These are phyloP conservation scores for Mystacides longicornis DNA, from an alignment of 2,888 invertebrate species.

Conservation along the genomic window DNA sequence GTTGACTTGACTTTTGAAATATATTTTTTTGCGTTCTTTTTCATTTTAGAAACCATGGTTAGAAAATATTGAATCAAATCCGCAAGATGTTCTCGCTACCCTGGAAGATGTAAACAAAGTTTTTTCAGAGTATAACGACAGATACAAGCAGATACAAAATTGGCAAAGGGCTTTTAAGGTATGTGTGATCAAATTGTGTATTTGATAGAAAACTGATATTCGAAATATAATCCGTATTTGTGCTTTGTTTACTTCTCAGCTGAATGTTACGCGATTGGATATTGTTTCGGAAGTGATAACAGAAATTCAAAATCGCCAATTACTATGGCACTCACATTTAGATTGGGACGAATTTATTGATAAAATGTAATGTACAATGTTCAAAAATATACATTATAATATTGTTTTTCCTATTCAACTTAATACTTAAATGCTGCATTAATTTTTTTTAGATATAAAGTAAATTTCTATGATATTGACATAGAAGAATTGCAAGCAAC, in stretches of 20 bases:
- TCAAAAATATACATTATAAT: slow-evolving; percentile 58
- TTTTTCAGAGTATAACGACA: slow-evolving; percentile 55
- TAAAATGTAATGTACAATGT: slow-evolving; percentile 32
- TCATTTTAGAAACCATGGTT: slow-evolving; percentile 58
- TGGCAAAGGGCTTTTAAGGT: slow-evolving; percentile 84
- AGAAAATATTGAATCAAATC: slow-evolving; percentile 63
- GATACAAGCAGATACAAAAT: slow-evolving; percentile 65
- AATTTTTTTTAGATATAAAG: slow-evolving; percentile 38
- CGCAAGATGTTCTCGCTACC: slow-evolving; percentile 54
- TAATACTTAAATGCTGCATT: neutral
- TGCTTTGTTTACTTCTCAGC: neutral
- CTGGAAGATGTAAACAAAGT: slow-evolving; percentile 57
- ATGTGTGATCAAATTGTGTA: neutral
- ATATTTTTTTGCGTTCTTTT: neutral
- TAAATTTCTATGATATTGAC: slow-evolving; percentile 57
- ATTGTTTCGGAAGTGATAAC: slow-evolving; percentile 71
- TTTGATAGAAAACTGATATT: neutral
- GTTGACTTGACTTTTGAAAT: no score
- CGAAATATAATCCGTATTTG: neutral
- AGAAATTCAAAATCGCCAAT: slow-evolving; percentile 70
- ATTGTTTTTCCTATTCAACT: slow-evolving; percentile 10
- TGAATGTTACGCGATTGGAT: slow-evolving; percentile 58
- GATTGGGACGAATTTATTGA: slow-evolving; percentile 51
- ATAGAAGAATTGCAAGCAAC: slow-evolving; percentile 65
- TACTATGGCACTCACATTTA: slow-evolving; percentile 71